Evolutionary conservation across 1,140 invertebrate genomes (phyloP).

Genomic region (Periplaneta americana): DNA sequence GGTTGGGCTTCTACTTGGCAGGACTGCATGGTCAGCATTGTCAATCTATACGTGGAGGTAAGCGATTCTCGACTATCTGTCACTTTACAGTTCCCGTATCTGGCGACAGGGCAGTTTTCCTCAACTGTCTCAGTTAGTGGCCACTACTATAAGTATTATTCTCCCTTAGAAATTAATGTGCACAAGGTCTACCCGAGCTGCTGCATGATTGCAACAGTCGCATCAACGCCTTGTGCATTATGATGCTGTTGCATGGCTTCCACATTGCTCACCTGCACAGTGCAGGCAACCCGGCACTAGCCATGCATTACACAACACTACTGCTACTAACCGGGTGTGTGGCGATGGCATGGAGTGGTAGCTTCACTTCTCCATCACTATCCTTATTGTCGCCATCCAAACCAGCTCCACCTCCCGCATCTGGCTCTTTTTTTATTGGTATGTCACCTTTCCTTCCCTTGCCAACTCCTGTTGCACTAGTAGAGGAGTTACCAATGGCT

Average conservation of each 20-base stretch:
- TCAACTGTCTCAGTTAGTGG: no score
- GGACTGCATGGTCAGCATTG: no score
- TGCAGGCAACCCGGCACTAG: background rate
- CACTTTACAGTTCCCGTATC: no score
- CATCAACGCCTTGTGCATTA: background rate
- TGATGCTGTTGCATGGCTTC: background rate
- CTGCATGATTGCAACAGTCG: background rate
- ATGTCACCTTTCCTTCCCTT: slow-evolving; percentile 13
- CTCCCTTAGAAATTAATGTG: no score
- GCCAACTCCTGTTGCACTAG: background rate
- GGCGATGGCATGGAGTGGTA: slow-evolving; percentile 46
- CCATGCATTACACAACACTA: background rate
- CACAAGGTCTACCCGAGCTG: background rate
- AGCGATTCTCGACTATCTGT: no score
- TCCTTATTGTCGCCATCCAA: background rate
- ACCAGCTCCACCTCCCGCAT: slow-evolving; percentile 1
- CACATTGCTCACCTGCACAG: background rate
- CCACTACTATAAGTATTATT: no score
- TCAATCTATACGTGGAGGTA: no score
- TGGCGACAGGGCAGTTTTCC: no score
- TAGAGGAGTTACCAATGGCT: background rate
- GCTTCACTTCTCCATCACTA: slow-evolving; percentile 40
- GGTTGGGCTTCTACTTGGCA: no score
- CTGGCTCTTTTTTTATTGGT: slow-evolving; percentile 13
- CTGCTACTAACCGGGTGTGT: slow-evolving; percentile 41